phyloP scores from a whole-genome alignment of 2,797 vertebrate genomes.

The Enteromius paludinosus region DNA sequence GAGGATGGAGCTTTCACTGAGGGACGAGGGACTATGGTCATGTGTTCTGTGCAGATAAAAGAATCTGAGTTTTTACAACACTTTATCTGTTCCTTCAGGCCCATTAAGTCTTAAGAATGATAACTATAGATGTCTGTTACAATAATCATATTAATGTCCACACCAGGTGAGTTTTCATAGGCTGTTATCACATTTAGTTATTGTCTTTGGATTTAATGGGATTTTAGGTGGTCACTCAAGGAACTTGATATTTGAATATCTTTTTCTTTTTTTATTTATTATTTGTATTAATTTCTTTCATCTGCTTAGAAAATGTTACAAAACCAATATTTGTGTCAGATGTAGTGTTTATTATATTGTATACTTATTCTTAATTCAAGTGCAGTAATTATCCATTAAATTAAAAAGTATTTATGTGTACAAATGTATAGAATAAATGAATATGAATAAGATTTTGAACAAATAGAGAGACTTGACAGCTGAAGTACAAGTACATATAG shows the following conservation, averaged over 20 bases:
- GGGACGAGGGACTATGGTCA: constrained; percentile 73
- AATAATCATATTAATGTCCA: not conserved
- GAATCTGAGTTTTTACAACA: not conserved
- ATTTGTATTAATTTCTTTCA: not conserved
- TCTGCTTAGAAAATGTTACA: not conserved
- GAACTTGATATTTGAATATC: not conserved
- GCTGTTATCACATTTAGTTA: not conserved
- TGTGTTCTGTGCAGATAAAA: constrained; percentile 84
- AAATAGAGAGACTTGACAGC: not conserved
- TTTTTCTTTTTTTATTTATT: too few relatives aligned
- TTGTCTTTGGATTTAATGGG: not conserved
- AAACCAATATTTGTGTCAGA: not conserved
- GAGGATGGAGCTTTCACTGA: constrained; percentile 57
- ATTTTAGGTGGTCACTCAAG: not conserved
- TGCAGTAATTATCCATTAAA: not conserved
- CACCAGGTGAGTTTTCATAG: not conserved
- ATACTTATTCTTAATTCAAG: not conserved
- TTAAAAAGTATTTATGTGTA: not conserved
- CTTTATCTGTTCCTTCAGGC: not conserved
- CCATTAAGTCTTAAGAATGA: not conserved
- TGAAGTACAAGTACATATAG: not conserved
- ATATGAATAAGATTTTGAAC: not conserved
- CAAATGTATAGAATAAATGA: not conserved
- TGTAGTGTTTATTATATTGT: not conserved
- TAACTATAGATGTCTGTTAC: not conserved